A percentile compares a stretch with the other conserved stretches of the same genome.
Evolutionary conservation across 2,113 vertebrate genomes (phyloP).

Genomic region (Terrapene triunguis): DNA sequence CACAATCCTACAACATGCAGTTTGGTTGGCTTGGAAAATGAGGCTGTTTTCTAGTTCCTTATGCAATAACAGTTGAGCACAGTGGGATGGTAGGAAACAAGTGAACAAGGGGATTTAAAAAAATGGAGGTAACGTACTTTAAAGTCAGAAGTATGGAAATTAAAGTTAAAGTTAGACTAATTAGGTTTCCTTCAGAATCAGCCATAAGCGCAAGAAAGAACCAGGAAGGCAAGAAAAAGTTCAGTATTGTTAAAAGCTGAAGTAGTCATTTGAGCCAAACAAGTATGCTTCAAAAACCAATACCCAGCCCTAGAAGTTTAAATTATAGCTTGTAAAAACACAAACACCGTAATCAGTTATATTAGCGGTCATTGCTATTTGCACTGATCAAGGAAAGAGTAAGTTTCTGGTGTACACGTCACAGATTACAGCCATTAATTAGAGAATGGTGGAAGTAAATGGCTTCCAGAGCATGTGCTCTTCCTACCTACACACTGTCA

Average conservation of each 20-base stretch:
- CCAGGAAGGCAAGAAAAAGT: background rate
- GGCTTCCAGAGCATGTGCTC: background rate
- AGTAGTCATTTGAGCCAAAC: background rate
- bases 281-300: background rate
- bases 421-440: background rate
- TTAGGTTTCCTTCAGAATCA: background rate
- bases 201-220: background rate
- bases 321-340: background rate
- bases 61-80: background rate
- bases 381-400: background rate
- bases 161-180: background rate
- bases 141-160: background rate
- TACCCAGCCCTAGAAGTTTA: background rate
- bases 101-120: background rate
- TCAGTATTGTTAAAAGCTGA: background rate
- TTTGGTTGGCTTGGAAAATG: background rate
- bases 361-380: background rate
- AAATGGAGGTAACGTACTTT: background rate
- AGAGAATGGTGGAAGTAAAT: background rate
- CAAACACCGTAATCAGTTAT: background rate
- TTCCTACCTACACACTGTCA: background rate
- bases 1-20: background rate
- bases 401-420: background rate
- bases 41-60: rapidly evolving
- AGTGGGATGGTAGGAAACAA: background rate